Evolutionary conservation across 2,888 invertebrate species (phyloP).

Genomic region (Acanthococcus lagerstroemiae): DNA sequence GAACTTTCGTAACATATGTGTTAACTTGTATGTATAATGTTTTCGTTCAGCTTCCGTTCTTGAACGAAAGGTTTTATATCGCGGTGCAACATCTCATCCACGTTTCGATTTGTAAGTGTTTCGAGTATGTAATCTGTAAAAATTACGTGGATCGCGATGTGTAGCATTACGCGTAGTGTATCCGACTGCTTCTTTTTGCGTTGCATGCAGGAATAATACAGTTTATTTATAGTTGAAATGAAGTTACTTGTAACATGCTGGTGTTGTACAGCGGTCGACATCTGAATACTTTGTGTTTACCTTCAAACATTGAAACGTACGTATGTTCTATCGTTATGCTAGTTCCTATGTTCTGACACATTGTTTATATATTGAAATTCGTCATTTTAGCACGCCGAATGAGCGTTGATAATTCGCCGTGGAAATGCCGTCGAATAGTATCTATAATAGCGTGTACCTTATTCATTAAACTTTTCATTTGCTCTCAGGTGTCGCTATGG

Average conservation of each 20-base stretch:
- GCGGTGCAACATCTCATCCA: not conserved
- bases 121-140: not conserved
- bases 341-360: too few species aligned
- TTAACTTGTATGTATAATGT: constrained; percentile 3
- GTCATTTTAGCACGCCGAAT: too few species aligned
- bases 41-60: not conserved
- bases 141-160: not conserved
- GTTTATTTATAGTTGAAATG: too few species aligned
- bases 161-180: not conserved
- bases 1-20: constrained; percentile 24
- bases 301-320: too few species aligned
- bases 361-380: too few species aligned
- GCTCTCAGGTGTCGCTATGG: constrained; percentile 3
- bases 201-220: not conserved
- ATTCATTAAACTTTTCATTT: not conserved
- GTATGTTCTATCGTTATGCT: too few species aligned
- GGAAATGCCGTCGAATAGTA: too few species aligned
- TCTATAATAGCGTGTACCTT: not conserved
- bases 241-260: too few species aligned
- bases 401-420: too few species aligned
- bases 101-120: not conserved
- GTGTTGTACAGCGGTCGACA: too few species aligned
- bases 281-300: too few species aligned
- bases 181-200: not conserved
- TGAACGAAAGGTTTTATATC: not conserved